These are phyloP conservation scores for Chrysochloris asiatica DNA, from an alignment of 2,113 vertebrate genomes.

Conservation along the genomic window DNA sequence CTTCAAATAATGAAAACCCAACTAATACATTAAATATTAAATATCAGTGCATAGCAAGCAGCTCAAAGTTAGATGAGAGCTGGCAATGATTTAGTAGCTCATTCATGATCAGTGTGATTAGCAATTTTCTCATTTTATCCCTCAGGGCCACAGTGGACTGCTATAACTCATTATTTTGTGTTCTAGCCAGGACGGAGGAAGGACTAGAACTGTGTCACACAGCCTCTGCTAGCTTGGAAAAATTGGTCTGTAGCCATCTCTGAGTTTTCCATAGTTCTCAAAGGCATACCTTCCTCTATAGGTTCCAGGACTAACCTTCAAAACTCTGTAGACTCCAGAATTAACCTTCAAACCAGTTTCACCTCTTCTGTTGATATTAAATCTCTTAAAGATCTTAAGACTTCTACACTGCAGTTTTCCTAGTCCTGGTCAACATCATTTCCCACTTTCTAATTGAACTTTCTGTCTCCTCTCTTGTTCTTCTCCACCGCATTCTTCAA, in stretches of 20 bases:
- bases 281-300: not conserved
- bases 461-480: not conserved
- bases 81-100: not conserved
- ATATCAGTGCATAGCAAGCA: not conserved
- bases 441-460: not conserved
- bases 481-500: not conserved
- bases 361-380: conserved; percentile 22
- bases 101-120: not conserved
- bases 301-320: not conserved
- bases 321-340: not conserved
- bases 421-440: not conserved
- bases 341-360: not conserved
- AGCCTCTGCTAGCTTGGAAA: not conserved
- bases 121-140: not conserved
- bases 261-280: not conserved
- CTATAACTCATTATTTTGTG: not conserved
- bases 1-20: conserved; percentile 7
- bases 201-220: not conserved
- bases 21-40: not conserved
- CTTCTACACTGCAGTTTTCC: not conserved
- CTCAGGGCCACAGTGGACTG: not conserved
- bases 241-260: not conserved
- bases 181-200: not conserved
- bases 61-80: not conserved
- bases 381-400: not conserved